Conservation (phyloP, 2,797 vertebrate genomes). For the Pseudochirops corinnae region DNA sequence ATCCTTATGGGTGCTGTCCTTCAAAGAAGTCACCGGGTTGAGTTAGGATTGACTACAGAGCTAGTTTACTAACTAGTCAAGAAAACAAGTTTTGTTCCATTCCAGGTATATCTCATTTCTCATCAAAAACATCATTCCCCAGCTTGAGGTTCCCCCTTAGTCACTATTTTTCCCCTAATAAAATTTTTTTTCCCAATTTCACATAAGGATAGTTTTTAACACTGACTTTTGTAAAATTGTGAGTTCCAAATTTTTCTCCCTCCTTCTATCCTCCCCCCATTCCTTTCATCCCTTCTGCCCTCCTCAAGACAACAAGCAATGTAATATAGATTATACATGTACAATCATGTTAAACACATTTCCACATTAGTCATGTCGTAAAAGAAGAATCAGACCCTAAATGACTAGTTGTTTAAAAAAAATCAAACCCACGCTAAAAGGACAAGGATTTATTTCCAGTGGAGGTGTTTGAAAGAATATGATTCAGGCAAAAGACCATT, state of each 20-base stretch:
- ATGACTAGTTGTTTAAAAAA: not conserved
- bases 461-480: not conserved
- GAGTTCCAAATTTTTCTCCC: no score
- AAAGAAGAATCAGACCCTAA: conserved; percentile 12
- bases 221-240: no score
- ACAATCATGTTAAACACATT: no score
- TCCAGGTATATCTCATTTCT: no score
- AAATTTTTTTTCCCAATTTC: no score
- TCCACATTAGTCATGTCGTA: no score
- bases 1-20: not conserved
- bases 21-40: not conserved
- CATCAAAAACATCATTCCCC: not conserved
- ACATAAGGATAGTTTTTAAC: no score
- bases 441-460: not conserved
- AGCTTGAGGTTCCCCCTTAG: not conserved
- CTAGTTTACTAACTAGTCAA: not conserved
- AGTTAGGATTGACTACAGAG: not conserved
- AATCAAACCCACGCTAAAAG: not conserved
- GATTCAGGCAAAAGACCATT: not conserved
- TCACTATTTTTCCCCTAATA: not conserved
- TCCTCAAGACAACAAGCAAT: no score
- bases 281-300: no score
- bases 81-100: not conserved
- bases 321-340: no score
- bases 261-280: no score